These are phyloP conservation scores for Amitus sp. DNA, from an alignment of 2,888 invertebrate genomes.

Conservation along the genomic window DNA sequence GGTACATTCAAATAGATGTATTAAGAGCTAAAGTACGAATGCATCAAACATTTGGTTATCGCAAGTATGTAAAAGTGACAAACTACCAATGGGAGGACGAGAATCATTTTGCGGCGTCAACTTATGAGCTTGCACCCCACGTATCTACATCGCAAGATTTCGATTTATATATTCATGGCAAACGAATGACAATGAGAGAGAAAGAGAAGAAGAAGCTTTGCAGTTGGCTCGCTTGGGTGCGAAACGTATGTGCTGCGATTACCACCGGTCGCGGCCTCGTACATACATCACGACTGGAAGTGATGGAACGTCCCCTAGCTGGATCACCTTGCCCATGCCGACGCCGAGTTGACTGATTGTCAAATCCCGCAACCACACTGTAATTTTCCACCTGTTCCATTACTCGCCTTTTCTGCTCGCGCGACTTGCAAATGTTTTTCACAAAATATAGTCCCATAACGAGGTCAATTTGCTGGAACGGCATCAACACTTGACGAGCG, in stretches of 20 bases:
- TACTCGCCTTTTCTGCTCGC: conserved; percentile 7
- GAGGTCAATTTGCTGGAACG: conserved; percentile 17
- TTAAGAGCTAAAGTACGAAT: conserved; percentile 29
- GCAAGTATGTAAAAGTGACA: conserved; percentile 25
- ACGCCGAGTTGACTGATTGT: conserved; percentile 61
- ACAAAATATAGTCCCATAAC: conserved; percentile 14
- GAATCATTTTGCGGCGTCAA: conserved; percentile 49
- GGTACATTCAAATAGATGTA: conserved; percentile 31
- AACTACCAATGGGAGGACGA: conserved; percentile 28
- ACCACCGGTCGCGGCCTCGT: conserved; percentile 60
- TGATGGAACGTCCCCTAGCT: conserved; percentile 60
- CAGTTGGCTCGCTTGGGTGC: conserved; percentile 40
- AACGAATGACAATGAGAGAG: conserved; percentile 42
- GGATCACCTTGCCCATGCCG: conserved; percentile 55
- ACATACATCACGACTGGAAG: conserved; percentile 62
- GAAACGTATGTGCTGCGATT: conserved; percentile 56
- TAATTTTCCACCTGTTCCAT: conserved; percentile 31
- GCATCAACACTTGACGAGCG: conserved; percentile 11
- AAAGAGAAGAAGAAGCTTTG: conserved; percentile 37
- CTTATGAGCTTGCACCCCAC: conserved; percentile 46
- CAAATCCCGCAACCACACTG: conserved; percentile 51
- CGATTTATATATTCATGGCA: conserved; percentile 63
- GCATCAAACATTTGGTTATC: conserved; percentile 38
- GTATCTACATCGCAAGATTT: conserved; percentile 43
- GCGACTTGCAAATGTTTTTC: conserved; percentile 13